Percentiles rank a stretch among this genome's conserved stretches.
Conservation (phyloP, 2,113 vertebrate species). For the Corythoichthys intestinalis region DNA sequence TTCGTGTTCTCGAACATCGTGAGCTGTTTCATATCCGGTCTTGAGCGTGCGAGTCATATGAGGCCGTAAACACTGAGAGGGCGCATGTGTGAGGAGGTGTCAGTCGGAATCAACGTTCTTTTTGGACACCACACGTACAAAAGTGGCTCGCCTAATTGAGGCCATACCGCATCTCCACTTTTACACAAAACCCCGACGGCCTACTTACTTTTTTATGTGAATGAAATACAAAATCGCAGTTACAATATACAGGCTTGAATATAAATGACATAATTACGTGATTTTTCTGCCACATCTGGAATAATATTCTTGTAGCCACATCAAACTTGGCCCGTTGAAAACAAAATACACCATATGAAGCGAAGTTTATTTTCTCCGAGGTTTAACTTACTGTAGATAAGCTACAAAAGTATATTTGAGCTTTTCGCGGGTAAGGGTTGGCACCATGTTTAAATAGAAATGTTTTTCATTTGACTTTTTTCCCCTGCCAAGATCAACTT, state of each 20-base stretch:
- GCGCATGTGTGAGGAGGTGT: slow-evolving; percentile 37
- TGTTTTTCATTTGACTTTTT: not conserved
- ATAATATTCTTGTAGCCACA: not conserved
- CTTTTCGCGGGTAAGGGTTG: not conserved
- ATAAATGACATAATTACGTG: not conserved
- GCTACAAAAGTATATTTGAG: not conserved
- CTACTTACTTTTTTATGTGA: not conserved
- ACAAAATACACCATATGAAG: not conserved
- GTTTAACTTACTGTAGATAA: slow-evolving; percentile 9
- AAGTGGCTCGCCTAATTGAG: not conserved
- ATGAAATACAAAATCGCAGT: not conserved
- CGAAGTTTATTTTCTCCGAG: not conserved
- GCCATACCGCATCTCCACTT: not conserved
- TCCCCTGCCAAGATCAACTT: not conserved
- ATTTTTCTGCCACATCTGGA: not conserved
- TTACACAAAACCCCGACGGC: not conserved
- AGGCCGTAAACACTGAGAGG: slow-evolving; percentile 30
- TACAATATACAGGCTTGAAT: slow-evolving; percentile 1
- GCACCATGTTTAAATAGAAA: not conserved
- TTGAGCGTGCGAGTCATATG: slow-evolving; percentile 15
- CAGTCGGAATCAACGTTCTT: slow-evolving; percentile 20
- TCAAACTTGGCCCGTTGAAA: not conserved
- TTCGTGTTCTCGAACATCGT: slow-evolving; percentile 54
- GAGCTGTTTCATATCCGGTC: slow-evolving; percentile 42
- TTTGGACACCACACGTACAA: not conserved